Conservation (phyloP, 2,888 invertebrate genomes). For the Pristionchus fissidentatus region DNA sequence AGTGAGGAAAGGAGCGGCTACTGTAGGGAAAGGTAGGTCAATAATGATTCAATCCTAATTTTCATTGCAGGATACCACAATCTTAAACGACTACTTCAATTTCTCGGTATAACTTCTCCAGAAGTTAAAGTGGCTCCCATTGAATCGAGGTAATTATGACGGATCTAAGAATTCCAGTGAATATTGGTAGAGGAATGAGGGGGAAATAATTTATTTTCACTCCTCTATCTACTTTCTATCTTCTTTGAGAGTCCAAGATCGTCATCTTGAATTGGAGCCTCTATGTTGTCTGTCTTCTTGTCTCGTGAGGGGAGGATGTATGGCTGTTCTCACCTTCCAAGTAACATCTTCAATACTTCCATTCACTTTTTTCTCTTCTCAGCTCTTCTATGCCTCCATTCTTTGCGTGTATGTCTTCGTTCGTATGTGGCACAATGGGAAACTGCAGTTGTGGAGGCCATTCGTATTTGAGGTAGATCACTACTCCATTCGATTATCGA, state of each 20-base stretch:
- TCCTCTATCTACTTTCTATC: background rate
- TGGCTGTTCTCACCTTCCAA: constrained; percentile 69
- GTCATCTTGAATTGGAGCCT: constrained; percentile 73
- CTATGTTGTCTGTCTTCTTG: constrained; percentile 73
- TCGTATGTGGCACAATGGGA: constrained; percentile 41
- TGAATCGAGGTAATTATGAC: constrained; percentile 10
- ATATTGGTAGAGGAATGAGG: no score
- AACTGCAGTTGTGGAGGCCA: constrained; percentile 42
- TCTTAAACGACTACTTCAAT: background rate
- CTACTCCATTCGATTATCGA: background rate
- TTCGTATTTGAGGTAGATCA: background rate
- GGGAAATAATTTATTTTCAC: no score
- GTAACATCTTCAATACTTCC: background rate
- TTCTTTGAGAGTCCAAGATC: constrained; percentile 69
- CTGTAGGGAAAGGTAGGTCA: background rate
- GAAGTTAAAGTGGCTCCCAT: constrained; percentile 37
- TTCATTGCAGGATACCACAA: constrained; percentile 24
- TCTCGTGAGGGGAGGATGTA: constrained; percentile 72
- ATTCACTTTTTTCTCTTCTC: background rate
- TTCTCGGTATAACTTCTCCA: constrained; percentile 29
- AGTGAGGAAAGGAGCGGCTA: constrained; percentile 13
- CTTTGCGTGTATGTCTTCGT: constrained; percentile 40
- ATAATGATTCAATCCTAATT: background rate
- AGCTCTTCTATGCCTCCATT: constrained; percentile 44
- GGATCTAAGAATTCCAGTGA: background rate